Evolutionary conservation across 2,797 vertebrate species (phyloP).

Genomic region (Petrocephalus schoutedeni): DNA sequence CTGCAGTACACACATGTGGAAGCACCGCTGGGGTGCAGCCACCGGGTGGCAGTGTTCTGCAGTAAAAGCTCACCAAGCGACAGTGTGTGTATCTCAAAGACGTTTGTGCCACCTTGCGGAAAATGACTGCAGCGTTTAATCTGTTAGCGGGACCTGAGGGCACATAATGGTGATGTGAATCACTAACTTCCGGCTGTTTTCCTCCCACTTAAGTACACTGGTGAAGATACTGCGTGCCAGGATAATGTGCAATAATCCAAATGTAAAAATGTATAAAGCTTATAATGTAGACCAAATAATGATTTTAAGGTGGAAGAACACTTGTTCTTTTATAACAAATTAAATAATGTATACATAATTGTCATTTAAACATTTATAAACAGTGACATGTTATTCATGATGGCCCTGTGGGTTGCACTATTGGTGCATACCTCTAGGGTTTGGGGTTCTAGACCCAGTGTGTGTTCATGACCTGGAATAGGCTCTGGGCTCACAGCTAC

Average conservation of each 20-base stretch:
- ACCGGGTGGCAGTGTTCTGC: slow-evolving; percentile 46
- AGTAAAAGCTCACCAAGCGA: neutral
- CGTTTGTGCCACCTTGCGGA: neutral
- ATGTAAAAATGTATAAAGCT: slow-evolving; percentile 25
- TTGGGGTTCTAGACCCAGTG: neutral
- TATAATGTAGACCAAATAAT: slow-evolving; percentile 20
- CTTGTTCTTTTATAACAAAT: neutral
- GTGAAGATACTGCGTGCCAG: slow-evolving; percentile 16
- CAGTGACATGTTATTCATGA: neutral
- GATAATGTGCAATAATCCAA: slow-evolving; percentile 8
- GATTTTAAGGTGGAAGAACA: slow-evolving; percentile 13
- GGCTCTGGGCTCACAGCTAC: neutral
- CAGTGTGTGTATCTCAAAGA: neutral
- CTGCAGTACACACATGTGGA: neutral
- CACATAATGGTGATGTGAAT: neutral
- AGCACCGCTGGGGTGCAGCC: slow-evolving; percentile 23
- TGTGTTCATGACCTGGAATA: neutral
- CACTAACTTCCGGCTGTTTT: neutral
- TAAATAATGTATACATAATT: neutral
- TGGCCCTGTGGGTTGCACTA: neutral
- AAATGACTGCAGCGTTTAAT: neutral
- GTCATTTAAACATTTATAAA: neutral
- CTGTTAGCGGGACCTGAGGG: neutral
- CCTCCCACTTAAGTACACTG: neutral
- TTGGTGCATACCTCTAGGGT: neutral